Conservation (phyloP, 2,888 invertebrate genomes). For the Acanthosepion pharaonis region DNA sequence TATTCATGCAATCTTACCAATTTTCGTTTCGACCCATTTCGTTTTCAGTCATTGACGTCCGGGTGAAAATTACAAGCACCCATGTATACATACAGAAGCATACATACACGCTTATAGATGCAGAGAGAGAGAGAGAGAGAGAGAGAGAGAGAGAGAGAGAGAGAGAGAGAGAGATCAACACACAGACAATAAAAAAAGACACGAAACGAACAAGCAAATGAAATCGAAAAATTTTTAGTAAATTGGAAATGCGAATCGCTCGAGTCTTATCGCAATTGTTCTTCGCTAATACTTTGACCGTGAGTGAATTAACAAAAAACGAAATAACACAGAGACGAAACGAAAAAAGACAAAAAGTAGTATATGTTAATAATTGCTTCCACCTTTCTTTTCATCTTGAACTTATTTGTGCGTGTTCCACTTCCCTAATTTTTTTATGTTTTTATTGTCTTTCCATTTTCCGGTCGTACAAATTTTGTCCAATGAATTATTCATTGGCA, state of each 20-base stretch:
- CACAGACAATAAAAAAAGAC: background rate
- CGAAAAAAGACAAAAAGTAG: background rate
- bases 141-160: background rate
- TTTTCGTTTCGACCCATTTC: constrained; percentile 15
- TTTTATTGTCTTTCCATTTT: background rate
- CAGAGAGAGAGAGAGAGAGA: background rate
- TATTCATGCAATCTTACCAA: background rate
- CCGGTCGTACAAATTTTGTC: background rate
- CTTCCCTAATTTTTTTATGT: background rate
- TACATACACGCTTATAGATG: background rate
- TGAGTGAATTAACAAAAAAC: background rate
- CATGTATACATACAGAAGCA: background rate
- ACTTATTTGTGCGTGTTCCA: background rate
- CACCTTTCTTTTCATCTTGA: background rate
- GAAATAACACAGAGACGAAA: background rate
- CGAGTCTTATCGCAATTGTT: background rate
- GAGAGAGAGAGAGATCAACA: background rate
- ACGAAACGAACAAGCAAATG: background rate
- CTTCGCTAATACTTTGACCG: background rate
- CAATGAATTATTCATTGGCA: background rate
- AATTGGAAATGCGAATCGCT: background rate
- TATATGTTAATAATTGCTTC: background rate
- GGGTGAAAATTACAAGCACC: background rate
- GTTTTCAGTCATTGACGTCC: background rate
- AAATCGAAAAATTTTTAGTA: background rate